phyloP scores from a whole-genome alignment of 2,888 invertebrate genomes.

The Drosophila aldrichi region DNA sequence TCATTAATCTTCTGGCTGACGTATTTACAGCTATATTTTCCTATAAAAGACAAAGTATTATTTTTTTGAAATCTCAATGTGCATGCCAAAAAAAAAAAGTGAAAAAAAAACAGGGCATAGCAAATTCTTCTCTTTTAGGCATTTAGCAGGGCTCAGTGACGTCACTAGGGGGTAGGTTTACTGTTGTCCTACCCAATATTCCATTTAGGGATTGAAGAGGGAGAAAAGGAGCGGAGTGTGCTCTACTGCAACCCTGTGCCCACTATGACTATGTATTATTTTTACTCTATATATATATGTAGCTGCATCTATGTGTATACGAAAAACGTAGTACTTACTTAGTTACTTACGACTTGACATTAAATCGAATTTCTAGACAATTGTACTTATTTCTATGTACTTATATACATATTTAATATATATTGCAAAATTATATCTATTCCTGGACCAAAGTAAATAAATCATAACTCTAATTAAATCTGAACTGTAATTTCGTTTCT shows the following conservation, averaged over 20 bases:
- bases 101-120: constrained; percentile 22
- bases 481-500: background rate
- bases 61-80: constrained; percentile 67
- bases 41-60: constrained; percentile 64
- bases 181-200: constrained; percentile 1
- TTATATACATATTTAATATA: constrained; percentile 20
- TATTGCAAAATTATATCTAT: constrained; percentile 25
- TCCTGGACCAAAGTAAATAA: constrained; percentile 40
- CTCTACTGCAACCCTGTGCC: constrained; percentile 10
- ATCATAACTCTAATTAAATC: background rate
- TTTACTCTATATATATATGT: constrained; percentile 16
- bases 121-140: constrained; percentile 28
- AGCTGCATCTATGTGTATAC: constrained; percentile 19
- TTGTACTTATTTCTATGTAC: constrained; percentile 35
- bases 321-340: constrained; percentile 27
- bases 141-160: constrained; percentile 32
- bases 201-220: background rate
- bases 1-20: constrained; percentile 1
- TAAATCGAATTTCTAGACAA: constrained; percentile 38
- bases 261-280: constrained; percentile 23
- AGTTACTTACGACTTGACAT: constrained; percentile 21
- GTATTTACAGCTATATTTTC: constrained; percentile 18
- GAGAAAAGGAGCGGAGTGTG: background rate
- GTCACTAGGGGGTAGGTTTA: background rate
- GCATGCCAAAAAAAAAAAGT: constrained; percentile 56